Conservation (phyloP, 2,797 vertebrate species). For the Pagetopsis macropterus region DNA sequence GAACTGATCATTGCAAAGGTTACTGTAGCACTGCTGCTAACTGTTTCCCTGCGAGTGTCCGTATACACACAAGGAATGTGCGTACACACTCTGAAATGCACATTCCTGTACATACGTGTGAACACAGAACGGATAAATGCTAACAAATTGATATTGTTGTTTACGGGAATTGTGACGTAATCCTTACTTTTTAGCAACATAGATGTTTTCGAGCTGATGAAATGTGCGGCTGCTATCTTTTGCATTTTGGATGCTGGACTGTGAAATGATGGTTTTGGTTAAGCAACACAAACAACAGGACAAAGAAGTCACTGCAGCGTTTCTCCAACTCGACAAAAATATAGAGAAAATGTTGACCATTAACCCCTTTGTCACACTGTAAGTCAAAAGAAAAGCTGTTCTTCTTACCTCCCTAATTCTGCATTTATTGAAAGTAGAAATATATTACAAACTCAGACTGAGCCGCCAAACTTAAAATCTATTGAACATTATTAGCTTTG, state of each 20-base stretch:
- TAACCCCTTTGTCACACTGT: not conserved
- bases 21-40: conserved; percentile 73
- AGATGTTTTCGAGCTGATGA: conserved; percentile 28
- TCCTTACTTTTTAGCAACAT: not conserved
- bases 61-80: conserved; percentile 27
- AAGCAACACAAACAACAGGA: conserved; percentile 20
- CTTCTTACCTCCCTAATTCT: not conserved
- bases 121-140: not conserved
- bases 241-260: conserved; percentile 25
- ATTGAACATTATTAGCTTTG: too few relatives aligned
- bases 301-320: not conserved
- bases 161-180: not conserved
- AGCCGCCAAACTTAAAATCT: too few relatives aligned
- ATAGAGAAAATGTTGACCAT: conserved; percentile 7
- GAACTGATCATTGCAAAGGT: conserved; percentile 86
- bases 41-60: conserved; percentile 47
- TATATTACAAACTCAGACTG: too few relatives aligned
- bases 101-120: conserved; percentile 20
- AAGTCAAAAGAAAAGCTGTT: not conserved
- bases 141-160: conserved; percentile 11
- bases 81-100: conserved; percentile 7
- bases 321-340: conserved; percentile 8
- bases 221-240: conserved; percentile 27
- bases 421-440: not conserved
- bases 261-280: conserved; percentile 41